A percentile compares a stretch with the other conserved stretches of the same genome.
These are phyloP conservation scores for Psephotus haematonotus DNA, from an alignment of 2,113 vertebrate species.

Conservation along the genomic window DNA sequence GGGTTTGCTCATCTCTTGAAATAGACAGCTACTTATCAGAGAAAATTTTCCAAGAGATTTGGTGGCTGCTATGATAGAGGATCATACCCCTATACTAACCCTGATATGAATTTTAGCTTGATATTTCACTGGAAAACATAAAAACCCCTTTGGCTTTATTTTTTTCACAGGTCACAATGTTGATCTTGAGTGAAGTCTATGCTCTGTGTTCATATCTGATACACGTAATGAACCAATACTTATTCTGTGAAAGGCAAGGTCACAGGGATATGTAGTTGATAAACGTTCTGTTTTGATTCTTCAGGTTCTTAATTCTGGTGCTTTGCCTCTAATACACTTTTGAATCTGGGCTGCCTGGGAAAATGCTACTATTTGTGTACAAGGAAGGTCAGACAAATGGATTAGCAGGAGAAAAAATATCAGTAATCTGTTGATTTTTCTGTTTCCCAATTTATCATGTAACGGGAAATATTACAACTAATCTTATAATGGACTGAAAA, in stretches of 20 bases:
- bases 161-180: neutral
- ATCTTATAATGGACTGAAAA: neutral
- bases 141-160: neutral
- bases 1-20: neutral
- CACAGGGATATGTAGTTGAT: neutral
- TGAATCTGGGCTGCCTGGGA: neutral
- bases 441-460: neutral
- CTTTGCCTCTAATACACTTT: constrained; percentile 30
- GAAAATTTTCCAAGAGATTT: neutral
- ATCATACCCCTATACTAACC: neutral
- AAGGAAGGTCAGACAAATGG: constrained; percentile 8
- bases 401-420: neutral
- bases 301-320: neutral
- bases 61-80: neutral
- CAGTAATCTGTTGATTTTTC: neutral
- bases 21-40: neutral
- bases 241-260: neutral
- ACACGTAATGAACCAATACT: neutral
- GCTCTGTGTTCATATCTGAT: neutral
- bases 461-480: neutral
- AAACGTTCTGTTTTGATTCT: constrained; percentile 1
- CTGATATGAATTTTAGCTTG: neutral
- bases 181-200: neutral
- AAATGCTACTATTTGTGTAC: neutral
- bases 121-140: neutral